These are phyloP conservation scores for Cryptosula pallasiana DNA, from an alignment of 2,888 invertebrate species.

Conservation along the genomic window DNA sequence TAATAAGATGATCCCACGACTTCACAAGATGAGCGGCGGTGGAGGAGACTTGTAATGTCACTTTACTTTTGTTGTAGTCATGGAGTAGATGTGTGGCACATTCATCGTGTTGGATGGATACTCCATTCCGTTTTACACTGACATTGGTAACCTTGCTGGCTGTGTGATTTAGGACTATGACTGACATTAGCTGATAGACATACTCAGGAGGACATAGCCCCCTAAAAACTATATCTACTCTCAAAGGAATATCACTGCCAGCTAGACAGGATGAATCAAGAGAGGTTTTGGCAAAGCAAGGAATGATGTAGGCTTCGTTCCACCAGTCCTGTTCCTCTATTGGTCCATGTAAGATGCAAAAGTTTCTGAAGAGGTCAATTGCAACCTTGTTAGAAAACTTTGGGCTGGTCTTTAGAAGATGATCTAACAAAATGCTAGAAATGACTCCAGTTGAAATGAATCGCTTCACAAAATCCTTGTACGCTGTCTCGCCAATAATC, in stretches of 20 bases:
- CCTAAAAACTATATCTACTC: not conserved
- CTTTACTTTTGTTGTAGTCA: not conserved
- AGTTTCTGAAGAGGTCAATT: not conserved
- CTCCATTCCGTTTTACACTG: not conserved
- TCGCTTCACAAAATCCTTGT: too few species aligned
- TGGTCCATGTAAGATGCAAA: not conserved
- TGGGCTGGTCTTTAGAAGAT: too few species aligned
- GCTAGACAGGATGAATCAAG: not conserved
- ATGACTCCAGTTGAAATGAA: too few species aligned
- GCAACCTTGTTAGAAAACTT: too few species aligned
- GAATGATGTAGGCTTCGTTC: not conserved
- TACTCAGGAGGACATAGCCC: not conserved
- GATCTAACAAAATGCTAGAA: too few species aligned
- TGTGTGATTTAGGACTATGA: not conserved
- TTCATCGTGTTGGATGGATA: not conserved
- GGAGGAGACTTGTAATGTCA: not conserved
- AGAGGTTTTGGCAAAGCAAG: not conserved
- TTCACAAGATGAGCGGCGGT: not conserved
- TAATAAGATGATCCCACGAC: not conserved
- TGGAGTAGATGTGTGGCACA: not conserved
- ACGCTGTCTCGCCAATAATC: too few species aligned
- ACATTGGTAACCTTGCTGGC: not conserved
- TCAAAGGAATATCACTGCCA: not conserved
- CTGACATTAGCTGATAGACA: not conserved
- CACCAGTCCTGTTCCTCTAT: not conserved